A percentile compares a stretch with the other conserved stretches of the same genome.
These are phyloP conservation scores for Parelbella ahira DNA, from an alignment of 2,888 invertebrate genomes.

Conservation along the genomic window DNA sequence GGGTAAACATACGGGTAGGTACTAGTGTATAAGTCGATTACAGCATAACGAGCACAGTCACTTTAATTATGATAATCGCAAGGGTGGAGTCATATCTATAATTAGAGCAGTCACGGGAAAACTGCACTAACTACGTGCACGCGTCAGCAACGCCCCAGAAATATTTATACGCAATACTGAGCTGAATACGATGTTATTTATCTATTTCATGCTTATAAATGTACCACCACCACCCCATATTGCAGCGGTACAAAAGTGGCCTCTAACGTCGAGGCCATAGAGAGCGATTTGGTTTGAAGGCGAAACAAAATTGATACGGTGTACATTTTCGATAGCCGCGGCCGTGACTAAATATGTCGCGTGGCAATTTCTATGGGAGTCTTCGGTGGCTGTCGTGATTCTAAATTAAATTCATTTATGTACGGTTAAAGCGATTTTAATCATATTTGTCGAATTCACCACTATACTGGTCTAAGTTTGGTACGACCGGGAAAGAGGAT, in stretches of 20 bases:
- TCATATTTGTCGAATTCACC: constrained; percentile 10
- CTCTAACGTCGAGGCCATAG: constrained; percentile 8
- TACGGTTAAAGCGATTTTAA: constrained; percentile 24
- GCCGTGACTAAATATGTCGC: constrained; percentile 61
- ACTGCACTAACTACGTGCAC: constrained; percentile 64
- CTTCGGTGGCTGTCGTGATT: constrained; percentile 39
- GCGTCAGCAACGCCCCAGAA: constrained; percentile 62
- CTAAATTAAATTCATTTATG: constrained; percentile 31
- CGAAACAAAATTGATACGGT: constrained; percentile 32
- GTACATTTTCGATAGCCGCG: constrained; percentile 40
- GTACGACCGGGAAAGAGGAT: too few relatives aligned
- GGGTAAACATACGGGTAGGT: too few relatives aligned
- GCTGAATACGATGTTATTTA: constrained; percentile 58
- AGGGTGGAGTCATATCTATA: constrained; percentile 31
- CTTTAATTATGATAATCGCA: too few relatives aligned
- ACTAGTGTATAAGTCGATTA: too few relatives aligned
- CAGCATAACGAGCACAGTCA: too few relatives aligned
- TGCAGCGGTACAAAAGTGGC: constrained; percentile 17
- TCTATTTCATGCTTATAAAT: constrained; percentile 61
- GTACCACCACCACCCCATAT: constrained; percentile 33
- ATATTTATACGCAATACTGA: constrained; percentile 53
- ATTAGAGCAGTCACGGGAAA: constrained; percentile 67
- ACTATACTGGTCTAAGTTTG: too few relatives aligned
- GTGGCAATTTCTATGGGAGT: constrained; percentile 71
- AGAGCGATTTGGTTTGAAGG: constrained; percentile 19